phyloP scores from a whole-genome alignment of 1,140 invertebrate species.

The Cryptotermes secundus region DNA sequence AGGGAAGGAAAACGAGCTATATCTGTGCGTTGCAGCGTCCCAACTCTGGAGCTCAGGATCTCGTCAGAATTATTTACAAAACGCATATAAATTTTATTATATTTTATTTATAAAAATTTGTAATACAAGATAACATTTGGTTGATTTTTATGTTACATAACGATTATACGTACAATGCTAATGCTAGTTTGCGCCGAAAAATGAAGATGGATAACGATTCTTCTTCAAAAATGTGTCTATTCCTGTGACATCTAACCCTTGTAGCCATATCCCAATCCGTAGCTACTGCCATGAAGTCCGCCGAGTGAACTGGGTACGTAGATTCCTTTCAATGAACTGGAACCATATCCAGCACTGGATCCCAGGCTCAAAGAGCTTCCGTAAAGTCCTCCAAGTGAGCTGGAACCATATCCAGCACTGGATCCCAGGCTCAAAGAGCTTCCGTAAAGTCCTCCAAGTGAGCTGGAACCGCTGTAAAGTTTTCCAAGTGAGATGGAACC shows the following conservation, averaged over 20 bases:
- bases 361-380: background rate
- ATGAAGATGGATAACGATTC: no score
- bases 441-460: background rate
- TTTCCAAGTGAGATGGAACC: background rate
- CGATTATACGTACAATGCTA: no score
- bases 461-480: background rate
- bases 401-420: background rate
- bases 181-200: no score
- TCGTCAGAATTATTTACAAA: no score
- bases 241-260: background rate
- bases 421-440: background rate
- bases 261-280: background rate
- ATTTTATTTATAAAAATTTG: no score
- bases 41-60: no score
- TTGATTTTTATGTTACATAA: no score
- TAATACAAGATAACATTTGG: no score
- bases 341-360: background rate
- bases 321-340: background rate
- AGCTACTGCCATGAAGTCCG: background rate
- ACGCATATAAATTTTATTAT: no score
- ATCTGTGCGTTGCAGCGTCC: no score
- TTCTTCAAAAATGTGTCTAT: no score
- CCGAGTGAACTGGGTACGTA: slow-evolving; percentile 23
- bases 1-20: no score
- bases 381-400: background rate